These are phyloP conservation scores for Carassius gibelio DNA, from an alignment of 2,113 vertebrate species.

Conservation along the genomic window DNA sequence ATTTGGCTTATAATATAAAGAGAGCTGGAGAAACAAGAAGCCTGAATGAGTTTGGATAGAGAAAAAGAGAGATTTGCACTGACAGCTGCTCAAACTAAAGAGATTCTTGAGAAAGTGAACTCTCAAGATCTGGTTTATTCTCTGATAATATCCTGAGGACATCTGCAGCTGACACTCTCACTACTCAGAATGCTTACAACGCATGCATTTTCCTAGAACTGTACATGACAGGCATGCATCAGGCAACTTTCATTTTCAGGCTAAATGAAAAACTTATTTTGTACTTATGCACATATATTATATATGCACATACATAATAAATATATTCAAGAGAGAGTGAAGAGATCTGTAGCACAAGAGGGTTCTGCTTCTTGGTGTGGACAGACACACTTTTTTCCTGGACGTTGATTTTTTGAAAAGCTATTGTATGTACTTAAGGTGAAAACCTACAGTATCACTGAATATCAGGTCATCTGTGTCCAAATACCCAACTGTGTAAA, in stretches of 20 bases:
- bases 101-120: not conserved
- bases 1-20: not conserved
- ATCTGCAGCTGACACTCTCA: slow-evolving; percentile 5
- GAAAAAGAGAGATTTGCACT: not conserved
- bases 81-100: slow-evolving; percentile 55
- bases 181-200: too few species aligned
- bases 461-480: not conserved
- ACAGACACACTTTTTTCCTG: not conserved
- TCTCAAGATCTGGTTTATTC: not conserved
- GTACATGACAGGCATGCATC: not conserved
- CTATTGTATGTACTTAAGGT: not conserved
- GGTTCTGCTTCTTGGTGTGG: not conserved
- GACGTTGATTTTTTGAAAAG: not conserved
- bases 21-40: not conserved
- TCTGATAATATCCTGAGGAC: not conserved
- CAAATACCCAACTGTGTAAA: not conserved
- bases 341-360: not conserved
- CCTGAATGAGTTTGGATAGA: not conserved
- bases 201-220: not conserved
- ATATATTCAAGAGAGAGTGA: not conserved
- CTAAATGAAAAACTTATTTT: not conserved
- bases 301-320: too few species aligned
- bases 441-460: not conserved
- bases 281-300: not conserved
- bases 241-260: not conserved